Base-by-base conservation (phyloP, 2,113 vertebrate genomes). In the Myrmecophaga tridactyla region DNA sequence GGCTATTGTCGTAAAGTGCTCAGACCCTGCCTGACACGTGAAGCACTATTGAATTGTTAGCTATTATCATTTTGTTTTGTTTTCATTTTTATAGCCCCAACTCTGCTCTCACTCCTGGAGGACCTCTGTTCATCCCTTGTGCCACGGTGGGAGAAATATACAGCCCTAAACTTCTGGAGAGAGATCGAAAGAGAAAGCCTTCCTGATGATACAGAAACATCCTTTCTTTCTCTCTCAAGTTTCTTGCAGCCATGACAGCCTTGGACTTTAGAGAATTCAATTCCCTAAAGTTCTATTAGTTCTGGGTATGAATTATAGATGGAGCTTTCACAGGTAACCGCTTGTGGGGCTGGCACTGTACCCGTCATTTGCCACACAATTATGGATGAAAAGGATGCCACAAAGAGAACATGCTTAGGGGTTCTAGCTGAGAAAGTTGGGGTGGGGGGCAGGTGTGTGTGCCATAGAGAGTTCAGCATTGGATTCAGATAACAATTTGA, bases 241-340 rank as follows among this genome's bases (percentile, higher is more conserved):
- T 94, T 95, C 93, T 92, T 97, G 97, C 96, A 95, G 87, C 83
- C 51, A 91, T 95, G 80, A 86, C 70, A 95, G 86, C 83, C 86
- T 82, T 27, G 36, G 25, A 77, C 20, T 90, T 95, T 89, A 94
- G 81, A 80, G 81, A 96, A 94, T 97, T 96, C 70, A 97, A 78
- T 95, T 96, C 92, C 58, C 69, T 96, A 39, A 96, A 87, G 90
- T 95, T 95, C 92, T 97, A 20, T 97, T 96, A 92, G 63, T 81
- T 93, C 90, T 93, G 53, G 77, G 13, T 95, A 60, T 95, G 96
- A 96, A 92, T 95, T 91, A 78, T 72, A 88, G 84, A 96, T 94
- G 95, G 58, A 60, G 36, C 78, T 85, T 94, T 85, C 76, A 62
- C 36, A 63, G 90, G 89, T 91, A 96, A 86, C 92, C 96, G 56